Evolutionary conservation across 2,888 invertebrate genomes (phyloP).

Genomic region (Plutella xylostella): DNA sequence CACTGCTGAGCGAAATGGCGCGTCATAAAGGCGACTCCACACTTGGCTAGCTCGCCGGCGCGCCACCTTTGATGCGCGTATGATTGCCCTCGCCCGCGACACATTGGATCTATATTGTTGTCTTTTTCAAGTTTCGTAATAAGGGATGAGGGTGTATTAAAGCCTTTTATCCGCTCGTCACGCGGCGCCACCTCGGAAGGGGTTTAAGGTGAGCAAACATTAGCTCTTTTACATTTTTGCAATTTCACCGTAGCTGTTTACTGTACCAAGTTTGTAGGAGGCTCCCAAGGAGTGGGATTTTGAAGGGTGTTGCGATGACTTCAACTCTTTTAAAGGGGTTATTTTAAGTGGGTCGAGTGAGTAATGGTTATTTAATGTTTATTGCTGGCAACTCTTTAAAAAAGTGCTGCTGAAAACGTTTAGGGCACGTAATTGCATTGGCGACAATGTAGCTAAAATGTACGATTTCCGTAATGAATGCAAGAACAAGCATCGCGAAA

Average conservation of each 20-base stretch:
- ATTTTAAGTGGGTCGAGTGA: too few species aligned
- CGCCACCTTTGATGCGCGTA: slow-evolving; percentile 67
- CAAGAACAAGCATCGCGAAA: slow-evolving; percentile 27
- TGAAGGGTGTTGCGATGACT: too few species aligned
- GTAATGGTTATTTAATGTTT: too few species aligned
- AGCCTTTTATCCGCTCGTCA: slow-evolving; percentile 71
- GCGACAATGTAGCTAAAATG: too few species aligned
- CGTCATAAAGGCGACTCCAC: slow-evolving; percentile 55
- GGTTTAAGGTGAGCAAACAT: slow-evolving; percentile 70
- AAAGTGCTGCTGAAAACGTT: too few species aligned
- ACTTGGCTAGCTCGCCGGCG: slow-evolving; percentile 55
- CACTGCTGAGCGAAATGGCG: slow-evolving; percentile 51
- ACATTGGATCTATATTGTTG: slow-evolving; percentile 70
- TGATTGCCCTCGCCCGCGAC: slow-evolving; percentile 69
- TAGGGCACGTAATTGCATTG: too few species aligned
- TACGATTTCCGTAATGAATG: too few species aligned
- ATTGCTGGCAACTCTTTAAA: too few species aligned
- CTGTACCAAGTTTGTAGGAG: slow-evolving; percentile 42
- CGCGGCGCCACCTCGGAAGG: slow-evolving; percentile 62
- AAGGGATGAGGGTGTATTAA: slow-evolving; percentile 71
- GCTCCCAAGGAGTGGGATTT: too few species aligned
- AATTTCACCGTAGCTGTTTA: slow-evolving; percentile 64
- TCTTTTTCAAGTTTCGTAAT: slow-evolving; percentile 71
- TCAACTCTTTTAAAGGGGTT: too few species aligned
- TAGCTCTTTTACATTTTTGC: slow-evolving; percentile 71